Evolutionary conservation across 1,140 invertebrate species (phyloP), one percentile per base, ranked within the genome.

Genomic region (Plectrocnemia conspersa): DNA sequence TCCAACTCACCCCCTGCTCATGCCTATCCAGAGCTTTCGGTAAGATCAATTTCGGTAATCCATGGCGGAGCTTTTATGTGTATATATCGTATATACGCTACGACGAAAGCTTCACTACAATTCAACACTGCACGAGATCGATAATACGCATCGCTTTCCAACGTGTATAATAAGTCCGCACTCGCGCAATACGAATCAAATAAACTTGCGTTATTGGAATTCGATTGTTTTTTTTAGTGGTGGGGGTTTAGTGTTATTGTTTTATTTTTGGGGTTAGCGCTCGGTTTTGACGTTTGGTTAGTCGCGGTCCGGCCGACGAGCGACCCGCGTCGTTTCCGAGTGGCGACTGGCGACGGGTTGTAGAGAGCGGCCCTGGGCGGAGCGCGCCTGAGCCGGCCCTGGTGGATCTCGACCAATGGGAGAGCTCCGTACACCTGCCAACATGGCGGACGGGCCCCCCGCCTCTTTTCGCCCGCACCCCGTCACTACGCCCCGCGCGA

Each of bases 371-470:
- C 13, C 22, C 22, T 24, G 24, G 19, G 9, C 22, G 6, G 23
- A 21, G 19, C 23, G 46, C 3, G 38, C 16, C 25, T 16, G 6
- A 19, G 38, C 25, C 10, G 36, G 41, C n/a, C 32, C 25, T 46
- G 19, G 24, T 19, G 9, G 9, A 19, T 9, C 11, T 13, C 41
- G 46, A n/a, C 58, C 58, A 55, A 59, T 55, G 32, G 27, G 21
- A 25, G 41, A 10, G 13, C 35, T 23, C n/a, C 16, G 29, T 50
- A 22, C 5, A 18, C 21, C 36, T 29, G 25, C 21, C 44, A 60
- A 56, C 44, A 56, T 56, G 58, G 54, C 54, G 56, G 58, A 36
- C 52, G 47, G 33, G 42, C 47, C 46, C 49, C 47, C 50, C 41
- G 42, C n/a, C n/a, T n/a, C n/a, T n/a, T n/a, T n/a, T n/a, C n/a